Evolutionary conservation across 2,797 vertebrate genomes (phyloP).

Genomic region (Pseudochirops corinnae): DNA sequence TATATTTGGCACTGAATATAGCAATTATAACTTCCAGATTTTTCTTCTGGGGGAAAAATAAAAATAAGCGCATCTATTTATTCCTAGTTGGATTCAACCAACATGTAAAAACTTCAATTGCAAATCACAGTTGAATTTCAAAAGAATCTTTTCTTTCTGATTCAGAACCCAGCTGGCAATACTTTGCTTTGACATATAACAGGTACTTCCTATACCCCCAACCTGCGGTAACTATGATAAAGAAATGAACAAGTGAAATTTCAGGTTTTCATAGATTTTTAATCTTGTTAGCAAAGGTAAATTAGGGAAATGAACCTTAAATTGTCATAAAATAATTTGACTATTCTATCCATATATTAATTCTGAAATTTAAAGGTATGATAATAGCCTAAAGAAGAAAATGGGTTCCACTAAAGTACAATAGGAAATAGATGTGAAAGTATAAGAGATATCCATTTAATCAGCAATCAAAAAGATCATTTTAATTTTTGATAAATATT

Average conservation of each 20-base stretch:
- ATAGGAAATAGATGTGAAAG: background rate
- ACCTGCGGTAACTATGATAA: background rate
- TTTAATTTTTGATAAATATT: background rate
- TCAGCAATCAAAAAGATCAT: background rate
- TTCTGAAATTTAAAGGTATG: background rate
- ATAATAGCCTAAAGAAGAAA: background rate
- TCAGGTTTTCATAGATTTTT: background rate
- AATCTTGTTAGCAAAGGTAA: background rate
- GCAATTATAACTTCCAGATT: background rate
- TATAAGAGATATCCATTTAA: background rate
- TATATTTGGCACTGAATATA: background rate
- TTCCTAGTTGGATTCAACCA: background rate
- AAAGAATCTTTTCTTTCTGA: background rate
- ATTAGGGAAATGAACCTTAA: background rate
- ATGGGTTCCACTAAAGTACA: background rate
- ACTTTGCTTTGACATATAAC: background rate
- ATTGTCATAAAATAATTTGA: background rate
- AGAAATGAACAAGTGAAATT: background rate
- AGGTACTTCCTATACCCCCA: background rate
- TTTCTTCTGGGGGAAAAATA: background rate
- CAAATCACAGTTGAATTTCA: background rate
- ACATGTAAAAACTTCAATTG: background rate
- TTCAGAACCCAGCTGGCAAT: background rate
- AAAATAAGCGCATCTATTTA: background rate
- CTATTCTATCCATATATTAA: background rate